Conservation (phyloP, 2,113 vertebrate species). For the Antidorcas marsupialis region DNA sequence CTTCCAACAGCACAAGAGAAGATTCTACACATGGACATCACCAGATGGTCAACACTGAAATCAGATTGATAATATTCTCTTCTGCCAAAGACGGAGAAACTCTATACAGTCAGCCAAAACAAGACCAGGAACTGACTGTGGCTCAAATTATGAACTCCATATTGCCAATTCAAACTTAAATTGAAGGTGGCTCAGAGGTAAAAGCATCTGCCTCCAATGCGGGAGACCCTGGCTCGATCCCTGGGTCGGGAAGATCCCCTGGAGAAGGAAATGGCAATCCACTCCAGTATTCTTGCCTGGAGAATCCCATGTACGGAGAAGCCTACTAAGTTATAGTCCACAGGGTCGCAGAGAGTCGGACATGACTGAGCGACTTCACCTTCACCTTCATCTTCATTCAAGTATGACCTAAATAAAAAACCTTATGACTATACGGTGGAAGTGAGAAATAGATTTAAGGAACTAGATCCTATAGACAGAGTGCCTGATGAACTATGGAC, state of each 20-base stretch:
- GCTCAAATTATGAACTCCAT: not conserved
- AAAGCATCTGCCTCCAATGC: no score
- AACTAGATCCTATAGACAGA: not conserved
- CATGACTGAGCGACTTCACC: no score
- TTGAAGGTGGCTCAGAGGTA: not conserved
- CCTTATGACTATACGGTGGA: not conserved
- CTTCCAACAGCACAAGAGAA: not conserved
- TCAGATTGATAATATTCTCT: not conserved
- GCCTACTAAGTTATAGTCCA: no score
- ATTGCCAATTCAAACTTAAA: not conserved
- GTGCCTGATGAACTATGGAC: not conserved
- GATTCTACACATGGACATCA: not conserved
- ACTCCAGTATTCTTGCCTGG: not conserved
- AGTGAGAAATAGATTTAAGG: not conserved
- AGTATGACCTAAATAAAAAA: not conserved
- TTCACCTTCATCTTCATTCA: not conserved
- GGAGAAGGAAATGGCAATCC: not conserved
- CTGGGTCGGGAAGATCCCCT: no score
- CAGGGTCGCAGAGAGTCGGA: no score
- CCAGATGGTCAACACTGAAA: not conserved
- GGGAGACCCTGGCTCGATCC: no score
- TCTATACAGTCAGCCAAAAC: not conserved
- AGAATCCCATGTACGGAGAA: no score
- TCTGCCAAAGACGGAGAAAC: not conserved
- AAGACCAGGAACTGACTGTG: not conserved